Percentiles rank a stretch among this genome's conserved stretches.
Evolutionary conservation across 1,140 invertebrate genomes (phyloP).

Genomic region (Ips typographus): DNA sequence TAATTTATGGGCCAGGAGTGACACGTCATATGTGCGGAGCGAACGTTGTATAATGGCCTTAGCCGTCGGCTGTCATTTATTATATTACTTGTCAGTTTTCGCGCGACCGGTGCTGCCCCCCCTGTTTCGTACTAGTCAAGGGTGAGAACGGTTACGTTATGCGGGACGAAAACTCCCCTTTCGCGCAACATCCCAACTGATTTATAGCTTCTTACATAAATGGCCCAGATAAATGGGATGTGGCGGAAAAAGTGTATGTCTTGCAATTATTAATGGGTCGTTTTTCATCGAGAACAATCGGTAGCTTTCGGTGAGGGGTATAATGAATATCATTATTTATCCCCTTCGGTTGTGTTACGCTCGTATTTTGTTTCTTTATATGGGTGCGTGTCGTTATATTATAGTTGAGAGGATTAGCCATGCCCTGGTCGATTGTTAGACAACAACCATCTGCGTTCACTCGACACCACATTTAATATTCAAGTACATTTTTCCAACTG

Average conservation of each 20-base stretch:
- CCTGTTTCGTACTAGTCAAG: no score
- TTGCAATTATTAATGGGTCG: conserved; percentile 35
- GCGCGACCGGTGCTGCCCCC: background rate
- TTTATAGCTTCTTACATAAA: conserved; percentile 37
- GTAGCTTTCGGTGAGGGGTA: conserved; percentile 14
- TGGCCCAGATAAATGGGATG: conserved; percentile 34
- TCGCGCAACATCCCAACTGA: conserved; percentile 16
- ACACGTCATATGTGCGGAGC: conserved; percentile 37
- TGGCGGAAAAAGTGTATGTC: conserved; percentile 35
- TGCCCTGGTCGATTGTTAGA: no score
- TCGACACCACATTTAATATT: no score
- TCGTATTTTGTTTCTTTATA: conserved; percentile 1
- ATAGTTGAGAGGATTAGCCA: no score
- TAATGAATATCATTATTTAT: conserved; percentile 34
- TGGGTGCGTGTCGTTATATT: background rate
- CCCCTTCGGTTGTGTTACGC: background rate
- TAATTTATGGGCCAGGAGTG: conserved; percentile 37
- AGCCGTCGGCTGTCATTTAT: conserved; percentile 34
- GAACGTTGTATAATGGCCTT: conserved; percentile 37
- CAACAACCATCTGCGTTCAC: no score
- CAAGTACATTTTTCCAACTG: no score
- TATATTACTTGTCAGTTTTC: conserved; percentile 37
- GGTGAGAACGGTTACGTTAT: background rate
- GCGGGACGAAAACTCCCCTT: conserved; percentile 12
- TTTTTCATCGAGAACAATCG: conserved; percentile 31